Base-by-base conservation (phyloP, 1,140 invertebrate species). In the Cydia fagiglandana region DNA sequence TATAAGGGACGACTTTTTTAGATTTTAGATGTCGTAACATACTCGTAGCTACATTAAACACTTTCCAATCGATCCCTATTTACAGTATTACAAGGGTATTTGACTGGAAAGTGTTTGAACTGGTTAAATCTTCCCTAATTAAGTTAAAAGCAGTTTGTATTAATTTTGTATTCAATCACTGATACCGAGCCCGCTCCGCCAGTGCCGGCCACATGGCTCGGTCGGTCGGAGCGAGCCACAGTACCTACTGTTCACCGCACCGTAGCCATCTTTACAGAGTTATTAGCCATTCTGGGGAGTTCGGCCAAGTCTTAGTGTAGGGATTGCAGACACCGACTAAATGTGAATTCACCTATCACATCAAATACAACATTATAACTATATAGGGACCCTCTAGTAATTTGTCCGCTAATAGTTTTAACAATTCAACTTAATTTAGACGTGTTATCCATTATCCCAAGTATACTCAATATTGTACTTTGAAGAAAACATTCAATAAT, bases 401-500 rank as follows among this genome's bases (percentile, higher is more conserved):
- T 75, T 78, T 76, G 83, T 83, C 85, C 87, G 75, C 83, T 86
- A 86, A 88, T 88, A 89, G 82, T 77, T 81, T 87, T 90, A 90
- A 91, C 88, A 89, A 87, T 86, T 83, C 83, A 90, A 85, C 82
- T 90, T 90, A 90, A 85, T 88, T 87, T 83, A 88, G 83, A 86
- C 81, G 79, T 82, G 80, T 87, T 81, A 80, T 76, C 74, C 78
- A 77, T 81, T 80, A 83, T 81, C 81, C 81, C 81, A 79, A 79
- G 77, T 84, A 83, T 83, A 84, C 79, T 80, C 76, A 82, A 81
- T 74, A 84, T 86, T 85, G 79, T 86, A 87, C 85, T 74, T 78
- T 74, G 77, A 78, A 76, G 66, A 68, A 82, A 78, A 78, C 76
- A 68, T 45, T 20, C 74, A 73, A 70, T 74, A 53, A 77, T 75